A percentile compares a stretch with the other conserved stretches of the same genome.
Conservation (phyloP, 2,888 invertebrate species). For the Perizoma affinitatum region DNA sequence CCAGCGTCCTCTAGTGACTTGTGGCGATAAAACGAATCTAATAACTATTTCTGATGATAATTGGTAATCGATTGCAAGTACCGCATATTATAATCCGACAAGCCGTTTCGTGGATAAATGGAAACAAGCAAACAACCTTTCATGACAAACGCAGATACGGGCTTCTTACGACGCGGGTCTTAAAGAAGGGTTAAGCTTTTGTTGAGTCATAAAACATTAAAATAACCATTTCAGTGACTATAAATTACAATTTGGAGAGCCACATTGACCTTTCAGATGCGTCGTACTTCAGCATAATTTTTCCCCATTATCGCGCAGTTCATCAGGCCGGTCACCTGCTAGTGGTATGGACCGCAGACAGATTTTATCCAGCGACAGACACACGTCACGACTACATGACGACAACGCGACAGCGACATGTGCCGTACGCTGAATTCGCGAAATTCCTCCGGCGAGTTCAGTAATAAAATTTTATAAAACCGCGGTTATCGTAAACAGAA, state of each 20-base stretch:
- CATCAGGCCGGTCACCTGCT: slow-evolving; percentile 26
- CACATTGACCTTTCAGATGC: slow-evolving; percentile 24
- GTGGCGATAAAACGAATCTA: too few species aligned
- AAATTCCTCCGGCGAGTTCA: slow-evolving; percentile 55
- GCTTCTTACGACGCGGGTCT: too few species aligned
- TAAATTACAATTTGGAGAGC: slow-evolving; percentile 7
- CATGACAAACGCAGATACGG: too few species aligned
- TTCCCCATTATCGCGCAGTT: slow-evolving; percentile 22
- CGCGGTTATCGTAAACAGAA: slow-evolving; percentile 80
- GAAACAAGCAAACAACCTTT: too few species aligned
- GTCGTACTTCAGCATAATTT: slow-evolving; percentile 22
- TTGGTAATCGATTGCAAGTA: too few species aligned
- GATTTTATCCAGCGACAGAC: slow-evolving; percentile 30
- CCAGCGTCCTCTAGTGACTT: too few species aligned
- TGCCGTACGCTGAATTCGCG: slow-evolving; percentile 57
- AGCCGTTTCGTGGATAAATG: too few species aligned
- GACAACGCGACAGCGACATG: slow-evolving; percentile 41
- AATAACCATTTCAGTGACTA: slow-evolving; percentile 4
- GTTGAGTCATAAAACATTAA: background rate
- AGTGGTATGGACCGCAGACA: slow-evolving; percentile 25
- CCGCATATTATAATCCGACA: too few species aligned
- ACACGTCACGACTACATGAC: slow-evolving; percentile 33
- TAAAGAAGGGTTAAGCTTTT: too few species aligned
- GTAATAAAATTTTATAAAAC: slow-evolving; percentile 77
- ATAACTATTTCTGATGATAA: too few species aligned